A percentile compares a stretch with the other conserved stretches of the same genome.
These are phyloP conservation scores for Apostichopus japonicus DNA, from an alignment of 35 echinoderm and acorn worm genomes.

Conservation along the genomic window DNA sequence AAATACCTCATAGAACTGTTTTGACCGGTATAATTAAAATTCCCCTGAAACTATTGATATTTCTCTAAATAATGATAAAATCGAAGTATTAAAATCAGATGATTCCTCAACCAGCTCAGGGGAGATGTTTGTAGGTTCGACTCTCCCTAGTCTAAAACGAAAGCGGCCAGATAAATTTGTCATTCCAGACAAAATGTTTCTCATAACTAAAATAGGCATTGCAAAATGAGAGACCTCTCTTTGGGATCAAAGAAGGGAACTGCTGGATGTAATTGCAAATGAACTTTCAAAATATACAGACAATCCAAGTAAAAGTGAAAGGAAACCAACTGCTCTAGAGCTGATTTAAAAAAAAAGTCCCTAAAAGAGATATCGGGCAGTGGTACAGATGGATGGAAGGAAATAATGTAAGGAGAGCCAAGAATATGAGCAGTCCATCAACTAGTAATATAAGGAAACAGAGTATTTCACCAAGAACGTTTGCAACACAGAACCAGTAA, in stretches of 20 bases:
- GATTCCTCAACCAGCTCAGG: too few relatives aligned
- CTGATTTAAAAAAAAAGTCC: conserved; percentile 34
- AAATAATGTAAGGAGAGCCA: too few relatives aligned
- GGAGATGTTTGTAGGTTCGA: not conserved
- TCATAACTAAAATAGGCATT: conserved; percentile 26
- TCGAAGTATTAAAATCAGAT: too few relatives aligned
- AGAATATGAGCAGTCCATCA: too few relatives aligned
- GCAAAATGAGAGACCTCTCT: conserved; percentile 7
- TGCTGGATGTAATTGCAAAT: conserved; percentile 19
- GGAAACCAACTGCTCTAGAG: conserved; percentile 1
- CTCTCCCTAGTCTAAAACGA: too few relatives aligned
- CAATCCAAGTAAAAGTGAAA: conserved; percentile 9
- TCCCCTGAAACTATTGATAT: too few relatives aligned
- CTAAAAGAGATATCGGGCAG: conserved; percentile 40
- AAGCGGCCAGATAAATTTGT: too few relatives aligned
- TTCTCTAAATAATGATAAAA: too few relatives aligned
- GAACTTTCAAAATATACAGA: conserved; percentile 56
- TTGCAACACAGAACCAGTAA: not conserved
- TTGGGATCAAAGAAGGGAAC: conserved; percentile 41
- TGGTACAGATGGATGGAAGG: not conserved
- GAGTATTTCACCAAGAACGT: too few relatives aligned
- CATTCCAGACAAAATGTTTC: too few relatives aligned
- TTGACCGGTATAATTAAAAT: not conserved
- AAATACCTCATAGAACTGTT: conserved; percentile 32
- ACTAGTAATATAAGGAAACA: too few relatives aligned